Conservation (phyloP, 2,888 invertebrate species). For the Drosophila antonietae region DNA sequence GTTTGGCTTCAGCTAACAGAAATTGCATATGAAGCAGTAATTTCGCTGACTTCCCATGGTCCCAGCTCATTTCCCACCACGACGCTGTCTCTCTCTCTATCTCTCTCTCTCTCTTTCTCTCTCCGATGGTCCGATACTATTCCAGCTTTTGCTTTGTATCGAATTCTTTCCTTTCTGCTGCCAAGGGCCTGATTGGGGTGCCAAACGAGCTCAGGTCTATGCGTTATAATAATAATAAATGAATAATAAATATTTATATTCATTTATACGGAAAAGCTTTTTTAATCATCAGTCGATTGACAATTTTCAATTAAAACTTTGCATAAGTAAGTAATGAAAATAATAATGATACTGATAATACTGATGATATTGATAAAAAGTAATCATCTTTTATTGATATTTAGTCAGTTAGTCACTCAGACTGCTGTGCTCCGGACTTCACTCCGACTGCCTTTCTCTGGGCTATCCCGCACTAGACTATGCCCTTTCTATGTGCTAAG, state of each 20-base stretch:
- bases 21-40: background rate
- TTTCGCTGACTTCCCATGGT: background rate
- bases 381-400: background rate
- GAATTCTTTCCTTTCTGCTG: background rate
- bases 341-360: background rate
- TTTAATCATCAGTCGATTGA: background rate
- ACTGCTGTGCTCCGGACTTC: background rate
- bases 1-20: constrained; percentile 9
- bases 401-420: background rate
- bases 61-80: background rate
- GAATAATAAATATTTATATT: background rate
- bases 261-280: background rate
- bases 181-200: background rate
- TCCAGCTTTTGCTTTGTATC: background rate
- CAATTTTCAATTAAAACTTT: background rate
- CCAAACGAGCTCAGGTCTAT: background rate
- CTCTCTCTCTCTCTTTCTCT: background rate
- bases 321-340: no score
- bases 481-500: no score
- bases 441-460: background rate
- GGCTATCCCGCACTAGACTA: no score
- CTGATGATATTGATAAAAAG: background rate
- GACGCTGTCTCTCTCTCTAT: background rate
- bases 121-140: background rate
- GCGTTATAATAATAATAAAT: background rate